phyloP scores from a whole-genome alignment of 1,140 invertebrate genomes.

The Whitmania pigra region DNA sequence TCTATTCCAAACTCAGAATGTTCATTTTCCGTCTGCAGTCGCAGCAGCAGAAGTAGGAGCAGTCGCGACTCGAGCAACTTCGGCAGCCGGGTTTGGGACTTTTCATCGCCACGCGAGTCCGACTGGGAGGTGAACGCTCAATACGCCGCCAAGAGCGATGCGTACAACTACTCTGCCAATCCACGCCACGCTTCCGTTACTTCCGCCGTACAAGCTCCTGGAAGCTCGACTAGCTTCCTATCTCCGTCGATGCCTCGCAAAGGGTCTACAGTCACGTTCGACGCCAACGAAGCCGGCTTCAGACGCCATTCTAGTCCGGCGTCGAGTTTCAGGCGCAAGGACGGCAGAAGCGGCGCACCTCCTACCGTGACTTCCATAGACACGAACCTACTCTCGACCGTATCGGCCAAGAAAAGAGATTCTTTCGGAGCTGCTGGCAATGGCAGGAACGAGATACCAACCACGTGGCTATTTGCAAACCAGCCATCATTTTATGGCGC shows the following conservation, averaged over 20 bases:
- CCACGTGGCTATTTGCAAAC: constrained; percentile 5
- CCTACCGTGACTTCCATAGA: not conserved
- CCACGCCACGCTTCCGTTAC: not conserved
- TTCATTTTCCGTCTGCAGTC: constrained; percentile 19
- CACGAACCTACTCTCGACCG: not conserved
- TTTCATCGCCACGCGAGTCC: constrained; percentile 21
- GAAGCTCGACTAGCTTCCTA: not conserved
- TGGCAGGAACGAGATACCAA: not conserved
- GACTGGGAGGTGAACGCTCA: constrained; percentile 22
- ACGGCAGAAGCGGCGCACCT: not conserved
- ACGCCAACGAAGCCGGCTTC: constrained; percentile 7
- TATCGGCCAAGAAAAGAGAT: not conserved
- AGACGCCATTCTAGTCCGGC: constrained; percentile 22
- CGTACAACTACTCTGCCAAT: not conserved
- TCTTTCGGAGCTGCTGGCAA: not conserved
- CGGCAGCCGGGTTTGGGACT: constrained; percentile 21
- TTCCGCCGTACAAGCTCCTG: not conserved
- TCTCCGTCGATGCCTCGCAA: constrained; percentile 21
- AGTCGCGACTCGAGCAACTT: constrained; percentile 20
- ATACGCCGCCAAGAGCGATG: not conserved
- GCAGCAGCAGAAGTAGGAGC: constrained; percentile 17
- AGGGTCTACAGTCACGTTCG: constrained; percentile 22
- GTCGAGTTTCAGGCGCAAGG: constrained; percentile 13
- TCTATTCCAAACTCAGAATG: constrained; percentile 22
- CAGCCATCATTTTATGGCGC: not conserved